Evolutionary conservation across 2,888 invertebrate species (phyloP), one percentile per base, ranked within the genome.

Genomic region (Monochamus alternatus): DNA sequence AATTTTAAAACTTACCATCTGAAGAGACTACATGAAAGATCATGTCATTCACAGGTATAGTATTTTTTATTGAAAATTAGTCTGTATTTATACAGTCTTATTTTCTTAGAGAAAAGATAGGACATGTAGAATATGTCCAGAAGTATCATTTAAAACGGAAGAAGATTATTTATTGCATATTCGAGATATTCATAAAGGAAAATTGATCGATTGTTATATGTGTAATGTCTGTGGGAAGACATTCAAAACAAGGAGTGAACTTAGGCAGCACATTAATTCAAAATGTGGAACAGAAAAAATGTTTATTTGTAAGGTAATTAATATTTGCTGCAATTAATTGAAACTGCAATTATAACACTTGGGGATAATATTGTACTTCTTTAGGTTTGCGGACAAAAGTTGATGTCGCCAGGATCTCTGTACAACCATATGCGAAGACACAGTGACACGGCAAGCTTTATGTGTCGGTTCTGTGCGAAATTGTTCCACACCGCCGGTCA

Each of bases 201-300:
- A 87, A 72, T 76, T 79, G 58, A 75, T 78, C 30, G 76, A 77
- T 64, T 76, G 77, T 74, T 81, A 86, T 63, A 87, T 89, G 63
- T 89, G 90, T 77, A 88, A 88, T 62, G 88, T 88, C 76, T 90
- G 90, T 81, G 89, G 89, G 3, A 87, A 87, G 75, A 88, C 89
- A 70, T 90, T 89, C 79, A 89, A 87, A 75, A 88, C 88, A 0
- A 85, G 87, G 76, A 86, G 87, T 69, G 88, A 89, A 38, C 85
- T 89, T 43, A 86, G 87, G 7, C 86, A 83, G 38, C 87, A 87
- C 74, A 85, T 83, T 32, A 82, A 82, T 65, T 90, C 90, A 3
- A 87, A 89, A 81, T 90, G 90, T 83, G 90, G 89, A n/a, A 88
- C 88, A 4, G 83, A 87, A 31, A 89, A 88, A 78, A 84, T 85